Evolutionary conservation across 2,113 vertebrate genomes (phyloP).

Genomic region (Labeo catla): DNA sequence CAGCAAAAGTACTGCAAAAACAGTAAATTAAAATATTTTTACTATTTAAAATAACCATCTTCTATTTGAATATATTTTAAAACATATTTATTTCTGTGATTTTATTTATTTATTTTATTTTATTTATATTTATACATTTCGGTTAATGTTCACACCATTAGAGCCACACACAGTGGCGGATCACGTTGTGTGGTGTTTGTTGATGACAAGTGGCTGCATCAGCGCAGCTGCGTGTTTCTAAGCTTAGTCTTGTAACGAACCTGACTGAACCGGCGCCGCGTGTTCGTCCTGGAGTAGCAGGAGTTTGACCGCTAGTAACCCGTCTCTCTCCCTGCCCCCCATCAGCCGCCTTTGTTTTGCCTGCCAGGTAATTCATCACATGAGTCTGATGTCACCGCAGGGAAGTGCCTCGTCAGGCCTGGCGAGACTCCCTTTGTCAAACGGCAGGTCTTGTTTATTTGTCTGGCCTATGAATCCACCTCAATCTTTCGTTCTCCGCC

Average conservation of each 20-base stretch:
- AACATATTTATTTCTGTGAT: too few relatives aligned
- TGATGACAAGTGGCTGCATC: not conserved
- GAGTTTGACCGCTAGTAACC: constrained; percentile 56
- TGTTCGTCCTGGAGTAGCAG: not conserved
- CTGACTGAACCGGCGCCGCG: constrained; percentile 28
- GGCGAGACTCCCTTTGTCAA: constrained; percentile 47
- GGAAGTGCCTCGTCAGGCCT: constrained; percentile 29
- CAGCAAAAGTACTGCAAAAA: too few relatives aligned
- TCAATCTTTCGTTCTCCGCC: not conserved
- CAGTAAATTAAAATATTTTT: too few relatives aligned
- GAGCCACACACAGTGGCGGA: too few relatives aligned
- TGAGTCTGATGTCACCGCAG: constrained; percentile 42
- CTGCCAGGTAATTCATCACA: constrained; percentile 55
- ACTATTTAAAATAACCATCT: too few relatives aligned
- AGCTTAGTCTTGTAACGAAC: constrained; percentile 24
- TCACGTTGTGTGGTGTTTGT: not conserved
- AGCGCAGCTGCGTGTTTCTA: constrained; percentile 28
- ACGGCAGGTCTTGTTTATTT: constrained; percentile 39
- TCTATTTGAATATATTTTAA: too few relatives aligned
- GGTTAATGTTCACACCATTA: too few relatives aligned
- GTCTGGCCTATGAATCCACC: constrained; percentile 32
- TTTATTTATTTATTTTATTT: too few relatives aligned
- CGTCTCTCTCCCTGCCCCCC: not conserved
- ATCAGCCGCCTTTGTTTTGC: constrained; percentile 49
- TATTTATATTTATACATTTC: too few relatives aligned